phyloP scores from a whole-genome alignment of 2,797 vertebrate species.

The Tapirus indicus region DNA sequence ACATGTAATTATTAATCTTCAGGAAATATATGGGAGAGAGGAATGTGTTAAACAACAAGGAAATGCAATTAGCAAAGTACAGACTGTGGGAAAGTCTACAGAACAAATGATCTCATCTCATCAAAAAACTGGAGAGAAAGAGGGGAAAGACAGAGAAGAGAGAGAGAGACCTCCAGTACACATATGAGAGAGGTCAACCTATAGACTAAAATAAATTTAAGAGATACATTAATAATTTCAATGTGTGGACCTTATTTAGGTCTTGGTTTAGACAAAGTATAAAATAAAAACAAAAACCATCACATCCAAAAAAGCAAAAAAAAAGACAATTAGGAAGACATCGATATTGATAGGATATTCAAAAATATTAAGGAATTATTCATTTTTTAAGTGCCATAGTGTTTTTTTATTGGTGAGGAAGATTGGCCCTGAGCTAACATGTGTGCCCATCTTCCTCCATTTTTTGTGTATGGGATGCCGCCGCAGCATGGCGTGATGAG shows the following conservation, averaged over 20 bases:
- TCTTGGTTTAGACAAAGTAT: background rate
- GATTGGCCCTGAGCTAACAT: too few relatives aligned
- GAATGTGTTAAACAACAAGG: background rate
- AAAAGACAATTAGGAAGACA: background rate
- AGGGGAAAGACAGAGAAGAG: background rate
- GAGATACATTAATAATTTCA: background rate
- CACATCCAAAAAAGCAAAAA: background rate
- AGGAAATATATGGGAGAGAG: background rate
- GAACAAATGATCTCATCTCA: background rate
- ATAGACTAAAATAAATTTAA: background rate
- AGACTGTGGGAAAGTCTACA: background rate
- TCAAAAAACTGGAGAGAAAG: background rate
- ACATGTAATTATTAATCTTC: background rate
- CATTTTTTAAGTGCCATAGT: background rate
- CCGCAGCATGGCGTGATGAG: too few relatives aligned
- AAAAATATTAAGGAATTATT: conserved; percentile 15
- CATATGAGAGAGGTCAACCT: background rate
- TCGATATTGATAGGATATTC: background rate
- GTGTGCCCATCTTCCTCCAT: too few relatives aligned
- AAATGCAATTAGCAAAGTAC: conserved; percentile 39
- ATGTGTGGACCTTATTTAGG: background rate
- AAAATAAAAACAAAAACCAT: background rate
- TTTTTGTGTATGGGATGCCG: too few relatives aligned
- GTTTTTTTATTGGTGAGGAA: too few relatives aligned
- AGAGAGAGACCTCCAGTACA: background rate